Evolutionary conservation across 2,888 invertebrate species (phyloP).

Genomic region (Deroplatys truncata): DNA sequence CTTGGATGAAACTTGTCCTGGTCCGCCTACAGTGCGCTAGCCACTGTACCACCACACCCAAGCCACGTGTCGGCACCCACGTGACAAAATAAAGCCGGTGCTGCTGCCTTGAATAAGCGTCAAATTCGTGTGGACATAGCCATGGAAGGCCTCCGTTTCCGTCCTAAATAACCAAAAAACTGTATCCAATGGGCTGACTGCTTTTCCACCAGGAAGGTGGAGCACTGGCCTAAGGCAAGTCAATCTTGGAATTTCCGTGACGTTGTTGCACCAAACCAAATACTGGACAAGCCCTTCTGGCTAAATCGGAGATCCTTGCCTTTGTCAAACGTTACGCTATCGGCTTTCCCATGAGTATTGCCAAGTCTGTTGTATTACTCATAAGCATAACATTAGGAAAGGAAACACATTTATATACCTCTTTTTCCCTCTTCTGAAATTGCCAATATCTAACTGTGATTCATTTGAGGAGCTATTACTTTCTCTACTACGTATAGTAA

Average conservation of each 20-base stretch:
- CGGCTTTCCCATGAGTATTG: no score
- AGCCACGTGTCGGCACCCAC: not conserved
- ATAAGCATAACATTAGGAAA: no score
- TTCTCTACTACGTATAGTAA: no score
- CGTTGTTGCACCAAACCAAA: no score
- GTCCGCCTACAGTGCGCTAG: not conserved
- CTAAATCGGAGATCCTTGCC: no score
- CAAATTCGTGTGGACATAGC: not conserved
- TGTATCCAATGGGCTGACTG: not conserved
- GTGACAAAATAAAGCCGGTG: not conserved
- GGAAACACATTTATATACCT: no score
- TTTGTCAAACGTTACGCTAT: no score
- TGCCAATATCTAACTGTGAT: no score
- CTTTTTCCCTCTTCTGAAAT: no score
- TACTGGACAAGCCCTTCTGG: no score
- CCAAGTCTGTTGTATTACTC: no score
- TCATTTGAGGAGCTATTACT: no score
- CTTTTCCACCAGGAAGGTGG: not conserved
- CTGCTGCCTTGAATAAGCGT: not conserved
- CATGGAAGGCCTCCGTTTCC: not conserved
- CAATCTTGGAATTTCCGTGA: not conserved
- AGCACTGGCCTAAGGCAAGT: not conserved
- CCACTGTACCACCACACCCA: not conserved
- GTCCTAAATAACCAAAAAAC: not conserved
- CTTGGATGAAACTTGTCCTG: not conserved